Conservation (phyloP, 2,888 invertebrate genomes). For the Agonopterix subpropinquella region DNA sequence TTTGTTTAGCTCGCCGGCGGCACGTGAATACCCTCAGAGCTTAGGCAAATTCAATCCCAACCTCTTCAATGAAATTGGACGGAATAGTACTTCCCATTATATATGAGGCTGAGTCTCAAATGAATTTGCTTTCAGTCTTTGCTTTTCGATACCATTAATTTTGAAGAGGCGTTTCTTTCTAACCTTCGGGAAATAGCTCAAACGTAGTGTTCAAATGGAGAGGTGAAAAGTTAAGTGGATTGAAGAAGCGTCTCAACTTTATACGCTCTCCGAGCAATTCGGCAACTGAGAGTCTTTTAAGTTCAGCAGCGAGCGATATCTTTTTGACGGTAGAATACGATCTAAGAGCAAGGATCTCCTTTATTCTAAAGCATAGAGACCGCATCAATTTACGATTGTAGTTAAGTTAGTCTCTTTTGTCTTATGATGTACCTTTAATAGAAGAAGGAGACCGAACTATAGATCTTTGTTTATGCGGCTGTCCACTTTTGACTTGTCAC, state of each 20-base stretch:
- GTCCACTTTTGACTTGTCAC: too few species aligned
- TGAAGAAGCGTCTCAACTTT: neutral
- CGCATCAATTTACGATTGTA: too few species aligned
- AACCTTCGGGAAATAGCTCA: neutral
- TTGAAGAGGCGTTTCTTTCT: neutral
- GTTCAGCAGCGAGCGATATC: neutral
- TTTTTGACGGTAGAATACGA: neutral
- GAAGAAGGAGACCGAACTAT: too few species aligned
- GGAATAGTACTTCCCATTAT: slow-evolving; percentile 19
- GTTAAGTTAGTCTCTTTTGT: too few species aligned
- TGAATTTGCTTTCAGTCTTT: slow-evolving; percentile 28
- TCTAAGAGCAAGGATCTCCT: too few species aligned
- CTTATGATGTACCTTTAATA: too few species aligned
- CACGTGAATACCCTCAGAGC: slow-evolving; percentile 40
- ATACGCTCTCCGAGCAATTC: neutral
- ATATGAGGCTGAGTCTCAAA: slow-evolving; percentile 18
- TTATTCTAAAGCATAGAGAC: too few species aligned
- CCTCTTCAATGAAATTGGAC: slow-evolving; percentile 36
- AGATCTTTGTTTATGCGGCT: too few species aligned
- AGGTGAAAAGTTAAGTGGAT: slow-evolving; percentile 1
- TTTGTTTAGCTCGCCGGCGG: slow-evolving; percentile 55
- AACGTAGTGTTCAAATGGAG: neutral
- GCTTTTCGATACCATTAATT: slow-evolving; percentile 11
- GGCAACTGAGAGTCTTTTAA: neutral
- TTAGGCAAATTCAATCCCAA: slow-evolving; percentile 34